Base-by-base conservation (phyloP, 2,113 vertebrate species). In the Pogona vitticeps region DNA sequence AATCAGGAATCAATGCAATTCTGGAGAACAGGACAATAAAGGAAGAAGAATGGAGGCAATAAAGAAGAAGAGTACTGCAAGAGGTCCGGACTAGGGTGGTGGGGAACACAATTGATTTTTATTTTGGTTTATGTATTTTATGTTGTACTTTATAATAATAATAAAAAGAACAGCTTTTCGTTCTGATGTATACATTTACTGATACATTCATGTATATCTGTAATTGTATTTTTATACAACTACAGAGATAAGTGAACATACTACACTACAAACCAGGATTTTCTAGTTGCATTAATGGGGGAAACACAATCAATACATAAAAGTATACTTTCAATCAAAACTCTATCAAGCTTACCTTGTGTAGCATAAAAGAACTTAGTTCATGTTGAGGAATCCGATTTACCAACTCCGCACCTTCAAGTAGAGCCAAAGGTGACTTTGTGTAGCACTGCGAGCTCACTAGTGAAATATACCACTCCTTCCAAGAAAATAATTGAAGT, bases 381-480 rank as follows among this genome's bases (percentile, higher is more conserved):
- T 99, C 99, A 56, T 95, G 90, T 0, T 97, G 92, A 82, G 98
- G 99, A 80, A 99, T 96, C 91, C 97, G 98, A 85, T 97, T 98
- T 33, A 99, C 96, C 84, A 99, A 96, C 91, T 99, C 98, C 28
- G 98, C 98, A 0, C 97, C 98, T 95, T 99, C 99, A 63, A 98
- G 94, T 42, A 99, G 91, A 0, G 97, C 97, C 0, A 96, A 96
- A 36, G 99, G 98, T 28, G 98, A 97, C 92, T 89, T 95, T 46
- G 95, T 89, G 93, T 96, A 98, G 90, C 98, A 99, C 95, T 99
- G 99, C 0, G 98, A 98, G 90, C 94, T 97, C 88, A 98, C 98
- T 10, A 99, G 96, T 26, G 97, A 96, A 59, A 99, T 93, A 31
- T 99, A 99, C 99, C 99, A 99, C 81, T 98, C 98, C 99, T 99